Percentiles rank a stretch among this genome's conserved stretches.
Conservation (phyloP, 2,797 vertebrate species). For the Tenualosa thibaudeaui region DNA sequence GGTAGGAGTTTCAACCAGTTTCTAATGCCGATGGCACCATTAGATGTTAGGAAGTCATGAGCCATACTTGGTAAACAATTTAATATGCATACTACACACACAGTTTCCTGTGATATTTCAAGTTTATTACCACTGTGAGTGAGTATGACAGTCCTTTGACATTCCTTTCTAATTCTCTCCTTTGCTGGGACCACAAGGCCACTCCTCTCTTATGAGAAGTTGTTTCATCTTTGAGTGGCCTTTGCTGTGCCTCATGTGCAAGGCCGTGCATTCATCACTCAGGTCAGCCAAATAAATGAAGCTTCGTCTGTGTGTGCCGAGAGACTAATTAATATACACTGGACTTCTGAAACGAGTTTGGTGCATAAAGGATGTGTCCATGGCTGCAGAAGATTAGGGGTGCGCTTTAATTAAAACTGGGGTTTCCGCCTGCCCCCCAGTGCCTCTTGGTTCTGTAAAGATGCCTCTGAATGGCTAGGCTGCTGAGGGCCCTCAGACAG, state of each 20-base stretch:
- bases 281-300: slow-evolving; percentile 33
- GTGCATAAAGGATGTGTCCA: slow-evolving; percentile 45
- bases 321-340: slow-evolving; percentile 52
- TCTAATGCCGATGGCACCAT: background rate
- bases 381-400: slow-evolving; percentile 50
- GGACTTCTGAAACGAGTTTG: slow-evolving; percentile 47
- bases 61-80: background rate
- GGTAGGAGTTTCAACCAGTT: background rate
- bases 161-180: background rate
- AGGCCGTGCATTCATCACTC: slow-evolving; percentile 26
- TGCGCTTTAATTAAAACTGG: slow-evolving; percentile 57
- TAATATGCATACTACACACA: background rate
- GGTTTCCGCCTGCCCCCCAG: slow-evolving; percentile 38
- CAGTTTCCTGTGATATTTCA: background rate
- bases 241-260: background rate
- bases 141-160: background rate
- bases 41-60: background rate
- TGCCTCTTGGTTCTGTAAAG: slow-evolving; percentile 41
- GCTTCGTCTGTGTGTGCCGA: slow-evolving; percentile 38
- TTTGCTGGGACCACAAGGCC: background rate
- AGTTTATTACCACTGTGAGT: background rate
- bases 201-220: background rate
- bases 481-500: slow-evolving; percentile 38
- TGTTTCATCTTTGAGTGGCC: background rate
- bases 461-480: slow-evolving; percentile 34